Conservation (phyloP, 2,113 vertebrate species). For the Cyprinus carpio region DNA sequence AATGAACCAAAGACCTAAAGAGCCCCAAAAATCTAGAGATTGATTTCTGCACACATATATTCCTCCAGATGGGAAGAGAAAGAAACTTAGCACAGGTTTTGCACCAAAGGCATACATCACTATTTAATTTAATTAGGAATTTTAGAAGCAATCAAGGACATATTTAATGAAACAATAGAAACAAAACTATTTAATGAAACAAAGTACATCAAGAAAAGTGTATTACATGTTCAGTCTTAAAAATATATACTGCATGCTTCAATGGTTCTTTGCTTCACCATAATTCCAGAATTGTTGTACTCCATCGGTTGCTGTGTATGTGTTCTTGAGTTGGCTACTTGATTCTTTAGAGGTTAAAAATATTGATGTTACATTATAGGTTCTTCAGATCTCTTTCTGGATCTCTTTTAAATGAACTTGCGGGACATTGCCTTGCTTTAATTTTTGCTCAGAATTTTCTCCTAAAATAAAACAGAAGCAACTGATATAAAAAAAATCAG, state of each 20-base stretch:
- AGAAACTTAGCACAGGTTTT: neutral
- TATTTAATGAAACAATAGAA: neutral
- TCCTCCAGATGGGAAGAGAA: conserved; percentile 37
- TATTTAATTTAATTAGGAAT: neutral
- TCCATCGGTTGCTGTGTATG: neutral
- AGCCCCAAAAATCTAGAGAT: conserved; percentile 45
- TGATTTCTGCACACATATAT: conserved; percentile 29
- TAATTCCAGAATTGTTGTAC: neutral
- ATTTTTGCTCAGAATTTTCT: too few relatives aligned
- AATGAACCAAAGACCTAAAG: conserved; percentile 21
- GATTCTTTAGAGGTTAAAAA: neutral
- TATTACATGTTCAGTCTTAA: neutral
- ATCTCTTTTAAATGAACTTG: neutral
- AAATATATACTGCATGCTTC: neutral
- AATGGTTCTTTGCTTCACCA: neutral
- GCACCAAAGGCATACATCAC: neutral
- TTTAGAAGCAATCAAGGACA: neutral
- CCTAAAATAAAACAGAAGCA: neutral
- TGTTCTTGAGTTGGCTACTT: neutral
- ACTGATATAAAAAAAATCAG: neutral
- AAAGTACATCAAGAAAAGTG: neutral
- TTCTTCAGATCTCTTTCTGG: neutral
- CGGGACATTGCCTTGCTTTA: too few relatives aligned
- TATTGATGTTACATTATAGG: neutral
- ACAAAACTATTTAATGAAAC: neutral